Evolutionary conservation across 1,140 invertebrate genomes (phyloP), one percentile per base, ranked within the genome.

Genomic region (Oryctes rhinoceros): DNA sequence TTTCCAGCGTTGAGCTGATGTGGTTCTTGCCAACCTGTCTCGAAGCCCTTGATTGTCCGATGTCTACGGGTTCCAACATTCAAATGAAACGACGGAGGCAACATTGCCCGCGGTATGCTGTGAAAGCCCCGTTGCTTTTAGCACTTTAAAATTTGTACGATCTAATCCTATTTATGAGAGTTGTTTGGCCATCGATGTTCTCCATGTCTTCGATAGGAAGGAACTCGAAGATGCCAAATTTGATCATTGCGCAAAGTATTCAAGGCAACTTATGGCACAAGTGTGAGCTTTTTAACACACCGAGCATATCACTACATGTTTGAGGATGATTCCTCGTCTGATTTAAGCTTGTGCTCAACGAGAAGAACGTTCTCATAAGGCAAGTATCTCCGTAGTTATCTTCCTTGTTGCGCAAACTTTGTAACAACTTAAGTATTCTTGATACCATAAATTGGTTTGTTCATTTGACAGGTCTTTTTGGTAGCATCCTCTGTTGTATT

Each of bases 401-500:
- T 84, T 30, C 81, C 78, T 24, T 53, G 91, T 89, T 80, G 92
- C 92, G 92, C 81, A 91, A 93, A 80, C 92, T 90, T 85, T 90
- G 87, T 44, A 1, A 88, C 88, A 71, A 90, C 83, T 82, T 89
- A 88, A 80, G 89, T 85, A 85, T 90, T 89, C 85, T 90, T 90
- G 76, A 88, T 88, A 30, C 87, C 88, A 67, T 90, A 91, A 59
- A 91, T 87, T 11, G 94, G 93, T 85, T 92, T 92, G 84, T 95
- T 95, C 86, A 92, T 95, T 80, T 97, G 92, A 87, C 96, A 98
- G 39, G 97, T 93, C 89, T 99, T 99, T 87, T 97, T 98, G 47
- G 98, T 98, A 88, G 99, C 97, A 86, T 99, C 91, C 89, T 99
- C 98, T 0, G 98, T 99, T 9, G 98, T 99, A 89, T 99, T 99